These are phyloP conservation scores for Phaonia tiefii DNA, from an alignment of 2,888 invertebrate genomes.

Conservation along the genomic window DNA sequence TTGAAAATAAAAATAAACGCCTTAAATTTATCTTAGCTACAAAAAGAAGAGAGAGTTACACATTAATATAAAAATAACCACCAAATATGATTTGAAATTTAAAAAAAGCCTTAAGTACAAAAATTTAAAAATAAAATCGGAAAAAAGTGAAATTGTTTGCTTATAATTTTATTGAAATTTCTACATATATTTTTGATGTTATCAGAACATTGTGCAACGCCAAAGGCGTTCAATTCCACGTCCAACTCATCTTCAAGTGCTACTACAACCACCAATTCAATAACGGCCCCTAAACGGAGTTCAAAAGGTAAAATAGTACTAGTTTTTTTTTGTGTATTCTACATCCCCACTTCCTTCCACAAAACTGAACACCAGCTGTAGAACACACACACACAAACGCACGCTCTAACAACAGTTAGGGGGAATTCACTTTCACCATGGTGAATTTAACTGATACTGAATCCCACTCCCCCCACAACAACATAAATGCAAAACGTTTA, in stretches of 20 bases:
- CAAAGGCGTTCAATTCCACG: constrained; percentile 74
- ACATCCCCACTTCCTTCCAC: neutral
- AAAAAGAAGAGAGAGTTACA: neutral
- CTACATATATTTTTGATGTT: constrained; percentile 75
- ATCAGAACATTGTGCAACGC: constrained; percentile 78
- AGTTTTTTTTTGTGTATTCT: neutral
- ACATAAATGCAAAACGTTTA: too few relatives aligned
- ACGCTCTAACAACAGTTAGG: neutral
- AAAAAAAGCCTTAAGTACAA: neutral
- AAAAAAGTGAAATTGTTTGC: neutral
- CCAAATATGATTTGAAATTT: neutral
- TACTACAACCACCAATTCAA: constrained; percentile 10
- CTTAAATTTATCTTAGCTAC: constrained; percentile 5
- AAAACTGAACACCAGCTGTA: too few relatives aligned
- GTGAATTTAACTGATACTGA: too few relatives aligned
- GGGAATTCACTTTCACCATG: too few relatives aligned
- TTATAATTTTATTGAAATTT: neutral
- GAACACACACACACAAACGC: neutral
- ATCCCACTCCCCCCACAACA: too few relatives aligned
- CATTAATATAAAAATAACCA: too few relatives aligned
- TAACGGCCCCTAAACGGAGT: constrained; percentile 41
- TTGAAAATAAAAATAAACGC: too few relatives aligned
- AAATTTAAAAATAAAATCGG: neutral
- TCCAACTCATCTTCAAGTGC: constrained; percentile 38
- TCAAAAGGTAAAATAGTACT: constrained; percentile 58